Conservation (phyloP, 2,113 vertebrate genomes). For the Nerophis ophidion region DNA sequence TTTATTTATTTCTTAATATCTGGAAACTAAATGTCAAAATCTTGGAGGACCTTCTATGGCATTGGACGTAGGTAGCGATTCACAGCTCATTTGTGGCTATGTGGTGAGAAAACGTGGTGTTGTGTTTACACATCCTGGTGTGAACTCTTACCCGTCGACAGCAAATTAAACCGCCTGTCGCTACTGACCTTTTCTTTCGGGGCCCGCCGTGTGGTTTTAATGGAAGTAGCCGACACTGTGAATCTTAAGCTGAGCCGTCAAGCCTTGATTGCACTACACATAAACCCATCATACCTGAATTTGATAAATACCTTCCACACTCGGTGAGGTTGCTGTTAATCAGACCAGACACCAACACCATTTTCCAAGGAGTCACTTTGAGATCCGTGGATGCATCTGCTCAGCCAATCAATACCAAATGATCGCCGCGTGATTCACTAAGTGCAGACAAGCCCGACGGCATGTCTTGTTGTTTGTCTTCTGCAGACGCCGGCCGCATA, state of each 20-base stretch:
- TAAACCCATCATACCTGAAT: constrained; percentile 9
- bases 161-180: constrained; percentile 26
- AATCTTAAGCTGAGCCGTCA: constrained; percentile 11
- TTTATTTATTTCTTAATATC: too few species aligned
- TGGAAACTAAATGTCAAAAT: too few species aligned
- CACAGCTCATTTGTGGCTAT: constrained; percentile 25
- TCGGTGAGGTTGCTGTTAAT: constrained; percentile 38
- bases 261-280: constrained; percentile 9
- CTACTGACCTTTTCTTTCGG: constrained; percentile 34
- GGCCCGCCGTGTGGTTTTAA: constrained; percentile 42
- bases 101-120: neutral
- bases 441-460: constrained; percentile 24
- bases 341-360: constrained; percentile 42
- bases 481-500: constrained; percentile 22
- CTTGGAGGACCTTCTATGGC: neutral
- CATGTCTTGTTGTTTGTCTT: constrained; percentile 20
- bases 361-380: constrained; percentile 42
- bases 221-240: constrained; percentile 5
- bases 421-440: constrained; percentile 50
- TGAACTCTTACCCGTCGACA: constrained; percentile 27
- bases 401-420: constrained; percentile 46
- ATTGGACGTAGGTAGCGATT: neutral
- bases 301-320: constrained; percentile 36
- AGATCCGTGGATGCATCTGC: constrained; percentile 27
- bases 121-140: neutral